phyloP scores from a whole-genome alignment of 2,888 invertebrate species.

The Macropis europaea region DNA sequence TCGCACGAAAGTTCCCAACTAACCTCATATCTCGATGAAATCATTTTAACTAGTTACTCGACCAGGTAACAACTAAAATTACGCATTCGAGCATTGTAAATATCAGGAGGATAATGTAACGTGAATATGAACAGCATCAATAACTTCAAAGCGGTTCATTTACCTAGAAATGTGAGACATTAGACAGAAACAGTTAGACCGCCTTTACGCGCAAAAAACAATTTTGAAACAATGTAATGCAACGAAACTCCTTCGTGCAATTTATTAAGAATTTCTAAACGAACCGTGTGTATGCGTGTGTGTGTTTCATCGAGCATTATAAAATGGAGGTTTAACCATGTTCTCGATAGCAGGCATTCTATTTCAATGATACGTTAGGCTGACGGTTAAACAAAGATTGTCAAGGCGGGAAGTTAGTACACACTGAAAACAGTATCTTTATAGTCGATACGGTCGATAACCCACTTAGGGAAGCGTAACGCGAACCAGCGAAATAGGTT shows the following conservation, averaged over 20 bases:
- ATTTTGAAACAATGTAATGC: too few relatives aligned
- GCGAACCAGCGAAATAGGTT: conserved; percentile 44
- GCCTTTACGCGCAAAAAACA: too few relatives aligned
- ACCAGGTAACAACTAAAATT: conserved; percentile 10
- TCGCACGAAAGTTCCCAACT: conserved; percentile 21
- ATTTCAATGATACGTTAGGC: conserved; percentile 2
- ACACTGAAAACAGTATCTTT: conserved; percentile 50
- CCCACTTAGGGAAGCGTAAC: conserved; percentile 59
- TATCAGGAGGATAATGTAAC: too few relatives aligned
- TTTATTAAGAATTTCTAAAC: too few relatives aligned
- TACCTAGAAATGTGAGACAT: conserved; percentile 2
- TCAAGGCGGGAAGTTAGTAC: conserved; percentile 15
- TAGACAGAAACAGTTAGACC: too few relatives aligned
- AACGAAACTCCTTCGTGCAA: too few relatives aligned
- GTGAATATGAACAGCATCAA: conserved; percentile 29
- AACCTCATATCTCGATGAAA: conserved; percentile 30
- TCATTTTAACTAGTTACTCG: conserved; percentile 17
- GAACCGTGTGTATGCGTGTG: too few relatives aligned
- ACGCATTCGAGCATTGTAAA: not conserved
- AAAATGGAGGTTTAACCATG: too few relatives aligned
- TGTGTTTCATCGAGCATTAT: too few relatives aligned
- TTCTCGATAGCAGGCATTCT: too few relatives aligned
- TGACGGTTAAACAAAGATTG: conserved; percentile 20
- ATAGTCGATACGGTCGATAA: conserved; percentile 58
- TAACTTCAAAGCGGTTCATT: conserved; percentile 12